Evolutionary conservation across 2,888 invertebrate genomes (phyloP), one percentile per base, ranked within the genome.

Genomic region (Yponomeuta cagnagella): DNA sequence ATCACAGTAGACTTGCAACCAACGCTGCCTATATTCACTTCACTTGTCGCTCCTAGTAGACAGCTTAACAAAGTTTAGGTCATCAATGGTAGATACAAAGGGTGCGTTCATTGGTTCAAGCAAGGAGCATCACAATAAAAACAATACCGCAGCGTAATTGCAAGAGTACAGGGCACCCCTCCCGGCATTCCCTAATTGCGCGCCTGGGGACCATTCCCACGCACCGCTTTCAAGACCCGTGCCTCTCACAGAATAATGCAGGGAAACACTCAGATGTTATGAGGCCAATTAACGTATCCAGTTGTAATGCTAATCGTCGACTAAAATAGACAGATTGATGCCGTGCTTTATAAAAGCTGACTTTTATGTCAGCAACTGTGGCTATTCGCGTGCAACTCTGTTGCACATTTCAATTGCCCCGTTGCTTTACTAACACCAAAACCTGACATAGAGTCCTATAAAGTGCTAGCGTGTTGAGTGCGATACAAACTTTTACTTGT

Each of bases 161-260:
- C 84, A 68, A 23, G 68, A 68, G 30, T 67, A 67, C 15, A 37
- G 67, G 43, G 83, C 82, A 82, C 85, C 87, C 87, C 83, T 87
- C 88, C 86, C 84, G 83, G 83, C 84, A 83, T 64, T 86, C 86
- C 90, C 87, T 90, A 89, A 90, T 89, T 88, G 88, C 85, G 79
- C 76, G 79, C 79, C 75, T 79, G 81, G 85, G 83, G 84, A 83
- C 82, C 79, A 85, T 90, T 90, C 90, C 88, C 90, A 89, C 89
- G 89, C 84, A 81, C 79, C 74, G 76, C 76, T 76, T 78, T 77
- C 74, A 78, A 82, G 80, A 82, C 84, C 9, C 23, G 64, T 64
- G 64, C 64, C 64, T 64, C 31, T 23, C 64, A 31, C 81, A 79
- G 77, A 23, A 68, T 10, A 68, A 48, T 48, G 68, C 23, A 48